phyloP scores from a whole-genome alignment of 2,113 vertebrate genomes.

The Lycaon pictus region DNA sequence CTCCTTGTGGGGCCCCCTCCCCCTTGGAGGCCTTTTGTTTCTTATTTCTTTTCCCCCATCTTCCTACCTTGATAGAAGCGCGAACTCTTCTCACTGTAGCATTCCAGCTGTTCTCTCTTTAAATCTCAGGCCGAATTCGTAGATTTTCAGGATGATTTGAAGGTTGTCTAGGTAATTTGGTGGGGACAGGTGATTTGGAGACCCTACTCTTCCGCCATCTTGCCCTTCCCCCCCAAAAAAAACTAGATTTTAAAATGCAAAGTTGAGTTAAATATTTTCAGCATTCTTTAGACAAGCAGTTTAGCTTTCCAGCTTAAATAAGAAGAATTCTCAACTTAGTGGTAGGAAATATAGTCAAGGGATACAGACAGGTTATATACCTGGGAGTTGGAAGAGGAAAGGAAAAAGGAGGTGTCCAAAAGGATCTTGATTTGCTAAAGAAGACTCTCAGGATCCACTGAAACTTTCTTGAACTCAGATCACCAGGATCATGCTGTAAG shows the following conservation, averaged over 20 bases:
- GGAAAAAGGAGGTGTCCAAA: not conserved
- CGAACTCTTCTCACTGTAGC: no score
- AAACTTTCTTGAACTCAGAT: not conserved
- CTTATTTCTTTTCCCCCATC: no score
- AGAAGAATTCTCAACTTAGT: not conserved
- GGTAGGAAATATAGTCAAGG: not conserved
- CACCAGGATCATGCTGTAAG: not conserved
- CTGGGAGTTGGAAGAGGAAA: not conserved
- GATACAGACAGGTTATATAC: not conserved
- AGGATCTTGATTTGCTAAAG: not conserved
- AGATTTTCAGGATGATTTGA: no score
- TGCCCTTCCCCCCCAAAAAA: not conserved
- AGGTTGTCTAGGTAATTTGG: no score
- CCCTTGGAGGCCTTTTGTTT: no score
- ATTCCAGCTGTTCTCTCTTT: no score
- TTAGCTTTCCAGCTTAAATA: not conserved
- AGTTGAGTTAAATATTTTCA: not conserved
- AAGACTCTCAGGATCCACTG: not conserved
- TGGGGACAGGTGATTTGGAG: no score
- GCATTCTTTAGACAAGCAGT: not conserved
- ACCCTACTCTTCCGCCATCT: no score
- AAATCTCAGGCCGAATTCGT: no score
- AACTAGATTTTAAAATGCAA: not conserved
- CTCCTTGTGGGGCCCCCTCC: no score
- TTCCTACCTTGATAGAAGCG: no score